phyloP scores from a whole-genome alignment of 2,113 vertebrate species.

The Malurus alboscapulatus region DNA sequence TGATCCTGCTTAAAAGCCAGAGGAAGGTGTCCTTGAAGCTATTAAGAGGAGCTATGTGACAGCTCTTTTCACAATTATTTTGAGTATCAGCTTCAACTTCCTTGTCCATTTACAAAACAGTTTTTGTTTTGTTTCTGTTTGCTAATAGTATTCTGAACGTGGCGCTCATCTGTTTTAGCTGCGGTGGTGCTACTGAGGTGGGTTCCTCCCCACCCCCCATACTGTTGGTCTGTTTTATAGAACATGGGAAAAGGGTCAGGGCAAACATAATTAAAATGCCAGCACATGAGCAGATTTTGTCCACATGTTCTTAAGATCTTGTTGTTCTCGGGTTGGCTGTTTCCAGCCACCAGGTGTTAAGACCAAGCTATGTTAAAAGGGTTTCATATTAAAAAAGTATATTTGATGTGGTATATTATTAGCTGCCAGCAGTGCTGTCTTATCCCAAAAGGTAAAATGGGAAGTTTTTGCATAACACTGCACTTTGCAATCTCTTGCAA shows the following conservation, averaged over 20 bases:
- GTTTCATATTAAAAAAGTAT: slow-evolving; percentile 18
- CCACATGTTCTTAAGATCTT: slow-evolving; percentile 64
- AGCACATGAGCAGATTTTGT: slow-evolving; percentile 60
- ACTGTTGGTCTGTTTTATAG: slow-evolving; percentile 54
- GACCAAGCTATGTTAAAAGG: not conserved
- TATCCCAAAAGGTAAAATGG: not conserved
- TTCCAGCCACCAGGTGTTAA: slow-evolving; percentile 56
- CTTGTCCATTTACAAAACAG: not conserved
- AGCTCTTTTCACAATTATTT: slow-evolving; percentile 33
- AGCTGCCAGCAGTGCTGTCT: not conserved
- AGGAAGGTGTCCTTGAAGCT: slow-evolving; percentile 46
- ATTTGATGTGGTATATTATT: slow-evolving; percentile 51
- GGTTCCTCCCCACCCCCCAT: not conserved
- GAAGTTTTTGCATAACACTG: not conserved
- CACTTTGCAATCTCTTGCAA: not conserved
- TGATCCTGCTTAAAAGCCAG: slow-evolving; percentile 13
- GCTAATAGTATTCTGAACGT: not conserved
- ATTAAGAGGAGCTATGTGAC: slow-evolving; percentile 28
- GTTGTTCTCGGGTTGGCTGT: slow-evolving; percentile 28
- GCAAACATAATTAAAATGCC: slow-evolving; percentile 65
- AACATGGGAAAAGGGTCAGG: slow-evolving; percentile 60
- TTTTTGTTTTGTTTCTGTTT: slow-evolving; percentile 16
- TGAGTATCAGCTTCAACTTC: slow-evolving; percentile 20
- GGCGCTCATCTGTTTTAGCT: slow-evolving; percentile 1
- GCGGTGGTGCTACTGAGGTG: slow-evolving; percentile 37